A percentile compares a stretch with the other conserved stretches of the same genome.
phyloP scores from a whole-genome alignment of 2,113 vertebrate species.

The Plotosus lineatus region DNA sequence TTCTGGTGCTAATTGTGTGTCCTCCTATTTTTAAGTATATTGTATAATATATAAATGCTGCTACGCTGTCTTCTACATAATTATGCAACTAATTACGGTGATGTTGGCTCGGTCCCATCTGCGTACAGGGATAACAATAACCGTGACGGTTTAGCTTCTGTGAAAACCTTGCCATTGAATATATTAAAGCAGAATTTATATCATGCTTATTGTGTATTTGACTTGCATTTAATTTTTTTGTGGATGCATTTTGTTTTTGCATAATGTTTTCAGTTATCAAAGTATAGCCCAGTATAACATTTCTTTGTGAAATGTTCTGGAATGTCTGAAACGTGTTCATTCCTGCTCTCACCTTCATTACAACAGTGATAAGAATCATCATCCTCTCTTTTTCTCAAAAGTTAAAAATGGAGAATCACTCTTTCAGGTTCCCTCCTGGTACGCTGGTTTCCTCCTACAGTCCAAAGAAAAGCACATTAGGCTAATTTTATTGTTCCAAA shows the following conservation, averaged over 20 bases:
- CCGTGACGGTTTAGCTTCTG: slow-evolving; percentile 40
- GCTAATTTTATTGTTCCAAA: no score
- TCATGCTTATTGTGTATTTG: background rate
- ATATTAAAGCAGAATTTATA: slow-evolving; percentile 50
- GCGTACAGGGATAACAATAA: slow-evolving; percentile 22
- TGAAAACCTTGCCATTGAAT: slow-evolving; percentile 44
- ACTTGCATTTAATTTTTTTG: background rate
- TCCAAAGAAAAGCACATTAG: no score
- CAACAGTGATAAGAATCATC: no score
- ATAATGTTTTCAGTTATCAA: no score
- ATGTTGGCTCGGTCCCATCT: slow-evolving; percentile 35
- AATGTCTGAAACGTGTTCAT: no score
- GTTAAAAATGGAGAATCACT: no score
- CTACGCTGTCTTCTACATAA: slow-evolving; percentile 52
- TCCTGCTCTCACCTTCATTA: no score
- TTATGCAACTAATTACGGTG: slow-evolving; percentile 52
- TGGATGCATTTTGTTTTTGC: background rate
- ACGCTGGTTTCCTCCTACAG: no score
- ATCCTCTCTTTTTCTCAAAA: no score
- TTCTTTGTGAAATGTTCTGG: no score
- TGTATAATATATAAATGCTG: slow-evolving; percentile 51
- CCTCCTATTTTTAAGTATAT: slow-evolving; percentile 39
- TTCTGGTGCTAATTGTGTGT: slow-evolving; percentile 36
- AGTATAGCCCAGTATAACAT: no score
- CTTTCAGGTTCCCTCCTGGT: no score